phyloP scores from a whole-genome alignment of 2,888 invertebrate species.

The Pheosia gnoma region DNA sequence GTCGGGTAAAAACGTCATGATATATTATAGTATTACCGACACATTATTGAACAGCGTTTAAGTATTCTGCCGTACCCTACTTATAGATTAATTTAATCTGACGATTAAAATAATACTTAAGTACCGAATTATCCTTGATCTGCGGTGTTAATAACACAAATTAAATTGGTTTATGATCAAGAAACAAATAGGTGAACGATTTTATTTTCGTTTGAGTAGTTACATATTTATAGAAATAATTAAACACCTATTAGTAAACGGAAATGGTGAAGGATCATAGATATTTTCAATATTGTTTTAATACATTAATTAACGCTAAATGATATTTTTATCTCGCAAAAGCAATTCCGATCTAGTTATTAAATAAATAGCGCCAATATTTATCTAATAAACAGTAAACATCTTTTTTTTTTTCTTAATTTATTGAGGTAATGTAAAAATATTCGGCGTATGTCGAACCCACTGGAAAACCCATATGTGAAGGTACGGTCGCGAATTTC shows the following conservation, averaged over 20 bases:
- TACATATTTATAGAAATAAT: neutral
- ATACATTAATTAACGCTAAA: too few relatives aligned
- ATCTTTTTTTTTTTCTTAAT: too few relatives aligned
- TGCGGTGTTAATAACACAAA: neutral
- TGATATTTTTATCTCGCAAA: too few relatives aligned
- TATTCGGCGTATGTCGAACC: conserved; percentile 54
- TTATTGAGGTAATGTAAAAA: conserved; percentile 23
- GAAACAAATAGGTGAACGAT: neutral
- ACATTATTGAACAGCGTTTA: too few relatives aligned
- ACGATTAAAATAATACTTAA: neutral
- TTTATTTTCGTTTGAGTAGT: neutral
- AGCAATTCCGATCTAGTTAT: too few relatives aligned
- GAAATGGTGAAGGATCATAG: conserved; percentile 39
- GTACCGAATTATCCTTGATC: conserved; percentile 1
- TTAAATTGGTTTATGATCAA: conserved; percentile 1
- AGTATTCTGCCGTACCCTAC: too few relatives aligned
- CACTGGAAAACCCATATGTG: conserved; percentile 42
- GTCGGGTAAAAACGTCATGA: too few relatives aligned
- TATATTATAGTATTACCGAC: too few relatives aligned
- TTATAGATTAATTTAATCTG: too few relatives aligned
- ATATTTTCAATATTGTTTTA: conserved; percentile 12
- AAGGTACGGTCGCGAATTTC: too few relatives aligned
- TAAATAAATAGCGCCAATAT: too few relatives aligned
- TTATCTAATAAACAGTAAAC: too few relatives aligned
- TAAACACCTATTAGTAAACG: conserved; percentile 20